A percentile compares a stretch with the other conserved stretches of the same genome.
Evolutionary conservation across 2,797 vertebrate species (phyloP).

Genomic region (Brachyrhaphis roseni): DNA sequence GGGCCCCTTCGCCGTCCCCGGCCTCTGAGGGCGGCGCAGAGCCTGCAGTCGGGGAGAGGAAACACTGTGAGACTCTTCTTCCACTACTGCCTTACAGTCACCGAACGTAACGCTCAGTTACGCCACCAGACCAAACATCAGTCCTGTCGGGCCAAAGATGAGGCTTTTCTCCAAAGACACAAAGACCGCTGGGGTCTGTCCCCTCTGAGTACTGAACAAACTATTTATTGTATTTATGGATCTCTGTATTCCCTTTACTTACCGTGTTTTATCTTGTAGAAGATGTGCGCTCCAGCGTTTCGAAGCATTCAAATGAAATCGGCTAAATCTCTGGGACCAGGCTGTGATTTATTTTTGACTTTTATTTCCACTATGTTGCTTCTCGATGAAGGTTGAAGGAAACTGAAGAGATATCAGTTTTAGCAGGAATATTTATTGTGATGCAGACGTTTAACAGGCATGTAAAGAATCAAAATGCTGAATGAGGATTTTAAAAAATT

Average conservation of each 20-base stretch:
- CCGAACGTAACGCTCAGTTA: slow-evolving; percentile 55
- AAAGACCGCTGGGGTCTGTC: slow-evolving; percentile 61
- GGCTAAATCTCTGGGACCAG: slow-evolving; percentile 73
- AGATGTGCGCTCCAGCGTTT: slow-evolving; percentile 68
- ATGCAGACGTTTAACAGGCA: slow-evolving; percentile 48
- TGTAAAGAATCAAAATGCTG: slow-evolving; percentile 49
- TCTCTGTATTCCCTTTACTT: slow-evolving; percentile 65
- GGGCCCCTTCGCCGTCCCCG: slow-evolving; percentile 43
- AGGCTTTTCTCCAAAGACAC: slow-evolving; percentile 54
- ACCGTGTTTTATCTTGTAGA: slow-evolving; percentile 65
- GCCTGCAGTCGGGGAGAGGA: slow-evolving; percentile 35
- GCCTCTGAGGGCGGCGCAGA: slow-evolving; percentile 27
- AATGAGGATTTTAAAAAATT: slow-evolving; percentile 44
- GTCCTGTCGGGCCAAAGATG: slow-evolving; percentile 37
- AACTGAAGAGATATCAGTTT: slow-evolving; percentile 49
- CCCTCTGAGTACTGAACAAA: slow-evolving; percentile 83
- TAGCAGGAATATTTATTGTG: slow-evolving; percentile 70
- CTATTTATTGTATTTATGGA: slow-evolving; percentile 99
- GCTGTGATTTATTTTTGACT: slow-evolving; percentile 48
- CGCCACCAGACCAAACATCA: slow-evolving; percentile 44
- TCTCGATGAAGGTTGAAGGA: slow-evolving; percentile 61
- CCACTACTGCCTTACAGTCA: slow-evolving; percentile 42
- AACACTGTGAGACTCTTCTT: slow-evolving; percentile 43
- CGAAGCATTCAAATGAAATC: slow-evolving; percentile 69
- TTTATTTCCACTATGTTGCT: slow-evolving; percentile 37